Conservation (phyloP, 92 coral and sea anemone genomes). For the Nematostella vectensis region DNA sequence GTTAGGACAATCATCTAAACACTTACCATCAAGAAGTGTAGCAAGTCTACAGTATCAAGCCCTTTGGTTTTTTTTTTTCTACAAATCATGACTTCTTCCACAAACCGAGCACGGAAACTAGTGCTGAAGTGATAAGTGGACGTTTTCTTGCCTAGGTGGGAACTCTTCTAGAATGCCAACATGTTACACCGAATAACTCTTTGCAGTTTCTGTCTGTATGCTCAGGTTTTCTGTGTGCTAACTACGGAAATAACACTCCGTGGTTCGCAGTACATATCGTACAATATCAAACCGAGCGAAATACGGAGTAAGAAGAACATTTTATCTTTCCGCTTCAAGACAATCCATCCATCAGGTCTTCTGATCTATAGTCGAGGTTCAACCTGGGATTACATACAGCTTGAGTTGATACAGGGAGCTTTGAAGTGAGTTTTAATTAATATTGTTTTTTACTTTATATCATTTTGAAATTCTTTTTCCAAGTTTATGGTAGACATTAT, state of each 20-base stretch:
- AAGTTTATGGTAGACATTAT: no score
- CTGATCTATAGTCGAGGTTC: conserved; percentile 61
- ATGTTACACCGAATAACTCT: background rate
- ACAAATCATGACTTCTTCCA: no score
- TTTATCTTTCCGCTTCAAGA: conserved; percentile 54
- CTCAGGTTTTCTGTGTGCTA: conserved; percentile 3
- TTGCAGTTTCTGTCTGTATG: background rate
- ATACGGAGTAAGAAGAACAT: conserved; percentile 11
- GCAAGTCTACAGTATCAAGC: background rate
- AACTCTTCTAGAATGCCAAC: background rate
- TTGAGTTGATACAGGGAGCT: conserved; percentile 62
- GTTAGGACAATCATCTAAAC: conserved; percentile 1
- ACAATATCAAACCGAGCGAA: conserved; percentile 6
- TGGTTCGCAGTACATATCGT: conserved; percentile 39
- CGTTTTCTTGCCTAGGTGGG: background rate
- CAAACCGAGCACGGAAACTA: no score
- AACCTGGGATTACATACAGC: conserved; percentile 36
- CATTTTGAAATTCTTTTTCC: no score
- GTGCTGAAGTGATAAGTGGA: conserved; percentile 1
- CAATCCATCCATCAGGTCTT: conserved; percentile 74
- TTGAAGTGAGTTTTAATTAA: conserved; percentile 13
- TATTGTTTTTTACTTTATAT: no score
- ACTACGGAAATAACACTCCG: conserved; percentile 29
- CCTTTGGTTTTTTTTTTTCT: background rate
- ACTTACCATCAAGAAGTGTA: background rate